Base-by-base conservation (phyloP, 2,113 vertebrate species). In the Agapornis roseicollis region DNA sequence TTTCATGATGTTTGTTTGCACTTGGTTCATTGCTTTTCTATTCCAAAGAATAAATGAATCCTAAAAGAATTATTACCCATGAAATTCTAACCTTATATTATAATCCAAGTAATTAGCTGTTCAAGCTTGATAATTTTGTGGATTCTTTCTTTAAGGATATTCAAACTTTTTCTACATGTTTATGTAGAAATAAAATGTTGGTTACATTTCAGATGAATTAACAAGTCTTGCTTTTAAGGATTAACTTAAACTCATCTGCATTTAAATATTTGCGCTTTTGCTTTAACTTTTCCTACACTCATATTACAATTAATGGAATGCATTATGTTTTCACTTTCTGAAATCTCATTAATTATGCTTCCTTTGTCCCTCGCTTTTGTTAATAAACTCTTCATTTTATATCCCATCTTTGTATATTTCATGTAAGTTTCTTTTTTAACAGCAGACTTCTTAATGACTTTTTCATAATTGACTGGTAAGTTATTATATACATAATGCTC, bases 1-100 rank as follows among this genome's bases (percentile, higher is more conserved):
- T 93, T 92, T 49, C 53, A 56, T 58, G 5, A 49, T 95, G 13
- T 72, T 96, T 92, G 17, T 90, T 91, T 95, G 46, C 46, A 17
- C 31, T 95, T 91, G 15, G 25, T 50, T 94, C 46, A 63, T 78
- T 94, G 25, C 17, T 90, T 16, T 80, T 74, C 68, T 88, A 25
- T 29, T 90, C 22, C 70, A 39, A 83, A 80, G 46, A 91, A 49
- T 58, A 15, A 93, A 53, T 52, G 13, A 91, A 33, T 88, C 19
- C 9, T 46, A 42, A 66, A 49, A 94, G 5, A 44, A 93, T 79
- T 81, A 5, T 29, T 89, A 96, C 65, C 31, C 12, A 31, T 66
- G 41, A 27, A 93, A 72, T 93, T 85, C 7, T 56, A 93, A 49
- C 1, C 10, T 72, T 94, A 82, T 84, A 52, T 81, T 64, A 41